These are phyloP conservation scores for Campaea margaritaria DNA, from an alignment of 2,888 invertebrate genomes.

Conservation along the genomic window DNA sequence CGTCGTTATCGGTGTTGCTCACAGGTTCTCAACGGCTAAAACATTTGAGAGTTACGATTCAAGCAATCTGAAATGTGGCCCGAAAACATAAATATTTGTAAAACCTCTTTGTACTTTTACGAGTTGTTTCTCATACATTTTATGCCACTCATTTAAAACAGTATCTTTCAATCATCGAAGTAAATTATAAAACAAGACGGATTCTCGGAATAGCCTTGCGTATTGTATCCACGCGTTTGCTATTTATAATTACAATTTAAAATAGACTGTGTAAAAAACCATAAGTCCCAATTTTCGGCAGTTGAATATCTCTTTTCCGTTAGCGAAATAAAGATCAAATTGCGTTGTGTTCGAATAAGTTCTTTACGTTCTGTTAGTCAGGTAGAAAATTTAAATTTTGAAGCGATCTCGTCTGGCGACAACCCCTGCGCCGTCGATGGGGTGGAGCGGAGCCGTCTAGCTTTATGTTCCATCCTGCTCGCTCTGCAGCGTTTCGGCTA, in stretches of 20 bases:
- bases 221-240: constrained; percentile 80
- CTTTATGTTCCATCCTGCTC: constrained; percentile 61
- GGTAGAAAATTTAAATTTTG: constrained; percentile 77
- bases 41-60: constrained; percentile 64
- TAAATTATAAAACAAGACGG: constrained; percentile 74
- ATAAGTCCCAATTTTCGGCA: constrained; percentile 50
- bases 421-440: constrained; percentile 81
- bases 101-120: constrained; percentile 67
- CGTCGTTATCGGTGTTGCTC: constrained; percentile 50
- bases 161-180: constrained; percentile 70
- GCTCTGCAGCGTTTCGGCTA: constrained; percentile 55
- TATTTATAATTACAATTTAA: constrained; percentile 82
- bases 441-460: constrained; percentile 80
- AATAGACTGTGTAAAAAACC: constrained; percentile 56
- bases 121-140: constrained; percentile 62
- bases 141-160: constrained; percentile 65
- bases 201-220: constrained; percentile 79
- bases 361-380: constrained; percentile 63
- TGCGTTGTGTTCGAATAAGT: constrained; percentile 50
- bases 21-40: constrained; percentile 59
- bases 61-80: constrained; percentile 66
- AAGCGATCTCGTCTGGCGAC: constrained; percentile 79
- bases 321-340: constrained; percentile 60
- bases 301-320: constrained; percentile 47
- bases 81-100: constrained; percentile 64